phyloP scores from a whole-genome alignment of 2,113 vertebrate species.

The Callorhinus ursinus region DNA sequence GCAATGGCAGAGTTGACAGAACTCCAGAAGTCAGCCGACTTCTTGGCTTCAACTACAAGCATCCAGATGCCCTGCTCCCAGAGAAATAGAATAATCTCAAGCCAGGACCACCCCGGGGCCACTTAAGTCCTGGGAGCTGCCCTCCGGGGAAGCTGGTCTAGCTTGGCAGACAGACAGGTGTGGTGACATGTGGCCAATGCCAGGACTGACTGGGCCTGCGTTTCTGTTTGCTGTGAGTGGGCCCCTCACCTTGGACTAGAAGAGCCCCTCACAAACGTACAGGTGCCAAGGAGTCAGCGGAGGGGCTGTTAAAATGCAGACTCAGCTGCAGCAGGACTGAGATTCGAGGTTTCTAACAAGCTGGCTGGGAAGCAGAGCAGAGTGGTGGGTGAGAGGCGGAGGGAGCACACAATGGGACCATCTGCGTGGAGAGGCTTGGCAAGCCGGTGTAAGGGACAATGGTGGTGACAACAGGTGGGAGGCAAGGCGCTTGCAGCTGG shows the following conservation, averaged over 20 bases:
- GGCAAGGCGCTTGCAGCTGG: accelerated
- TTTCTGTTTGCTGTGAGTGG: neutral
- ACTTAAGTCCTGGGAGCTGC: accelerated
- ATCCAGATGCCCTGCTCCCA: accelerated
- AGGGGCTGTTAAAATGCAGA: accelerated
- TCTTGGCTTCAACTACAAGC: neutral
- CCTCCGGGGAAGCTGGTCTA: neutral
- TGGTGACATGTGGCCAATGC: neutral
- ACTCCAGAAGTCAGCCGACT: neutral
- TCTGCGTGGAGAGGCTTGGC: accelerated
- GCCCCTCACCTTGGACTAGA: neutral
- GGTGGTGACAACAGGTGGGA: neutral
- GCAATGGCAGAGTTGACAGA: neutral
- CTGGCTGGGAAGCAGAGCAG: accelerated
- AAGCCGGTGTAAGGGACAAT: neutral
- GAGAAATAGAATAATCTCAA: neutral
- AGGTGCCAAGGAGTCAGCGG: neutral
- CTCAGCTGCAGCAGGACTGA: neutral
- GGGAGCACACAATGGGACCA: neutral
- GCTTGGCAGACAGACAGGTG: neutral
- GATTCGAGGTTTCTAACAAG: neutral
- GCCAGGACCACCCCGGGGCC: neutral
- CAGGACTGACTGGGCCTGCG: neutral
- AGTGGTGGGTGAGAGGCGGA: accelerated
- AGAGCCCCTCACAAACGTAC: neutral